phyloP scores from a whole-genome alignment of 1,140 invertebrate species.

The Nixonia krombeini region DNA sequence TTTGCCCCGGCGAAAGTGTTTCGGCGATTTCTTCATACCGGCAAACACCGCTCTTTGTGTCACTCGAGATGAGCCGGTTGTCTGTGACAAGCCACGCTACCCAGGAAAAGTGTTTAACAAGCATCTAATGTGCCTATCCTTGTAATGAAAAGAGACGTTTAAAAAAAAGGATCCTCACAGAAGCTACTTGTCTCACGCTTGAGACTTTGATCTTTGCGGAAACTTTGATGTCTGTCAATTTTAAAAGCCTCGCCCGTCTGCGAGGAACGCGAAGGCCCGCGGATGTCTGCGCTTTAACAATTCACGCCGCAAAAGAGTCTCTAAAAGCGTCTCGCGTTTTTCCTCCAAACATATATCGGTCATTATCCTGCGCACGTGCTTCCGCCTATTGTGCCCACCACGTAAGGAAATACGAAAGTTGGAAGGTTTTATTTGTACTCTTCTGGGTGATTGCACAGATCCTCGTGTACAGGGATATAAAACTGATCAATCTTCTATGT shows the following conservation, averaged over 20 bases:
- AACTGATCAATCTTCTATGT: too few species aligned
- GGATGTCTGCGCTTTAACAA: slow-evolving; percentile 9
- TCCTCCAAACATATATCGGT: neutral
- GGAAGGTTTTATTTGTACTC: too few species aligned
- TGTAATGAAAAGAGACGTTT: slow-evolving; percentile 12
- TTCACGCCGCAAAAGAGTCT: neutral
- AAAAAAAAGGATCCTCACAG: slow-evolving; percentile 21
- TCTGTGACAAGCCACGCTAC: neutral
- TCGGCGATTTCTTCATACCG: neutral
- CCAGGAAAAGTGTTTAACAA: slow-evolving; percentile 28
- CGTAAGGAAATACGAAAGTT: too few species aligned
- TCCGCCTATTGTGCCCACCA: too few species aligned
- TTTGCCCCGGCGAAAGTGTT: neutral
- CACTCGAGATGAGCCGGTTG: neutral
- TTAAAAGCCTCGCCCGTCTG: slow-evolving; percentile 18
- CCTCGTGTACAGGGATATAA: too few species aligned
- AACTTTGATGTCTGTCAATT: slow-evolving; percentile 39
- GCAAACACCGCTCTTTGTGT: neutral
- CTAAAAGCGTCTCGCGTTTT: too few species aligned
- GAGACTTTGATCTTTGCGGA: slow-evolving; percentile 30
- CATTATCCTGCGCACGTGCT: neutral
- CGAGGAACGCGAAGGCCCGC: too few species aligned
- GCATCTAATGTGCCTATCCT: slow-evolving; percentile 25
- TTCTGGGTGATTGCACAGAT: too few species aligned
- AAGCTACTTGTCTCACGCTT: slow-evolving; percentile 18